Conservation (phyloP, 1,140 invertebrate species). For the Plodia interpunctella region DNA sequence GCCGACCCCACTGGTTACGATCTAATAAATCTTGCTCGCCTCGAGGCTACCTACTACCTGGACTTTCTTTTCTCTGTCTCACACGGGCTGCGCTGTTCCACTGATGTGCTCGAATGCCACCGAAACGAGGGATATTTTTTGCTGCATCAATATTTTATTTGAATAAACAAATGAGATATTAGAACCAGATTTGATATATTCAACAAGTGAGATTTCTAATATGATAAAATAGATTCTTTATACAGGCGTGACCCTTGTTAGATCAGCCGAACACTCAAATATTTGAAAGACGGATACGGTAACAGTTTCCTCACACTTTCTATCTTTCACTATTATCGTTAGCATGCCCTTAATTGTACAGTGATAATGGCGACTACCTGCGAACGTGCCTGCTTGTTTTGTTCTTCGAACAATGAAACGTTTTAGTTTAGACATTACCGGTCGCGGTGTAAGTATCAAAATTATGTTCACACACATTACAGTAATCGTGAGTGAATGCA, state of each 20-base stretch:
- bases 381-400: background rate
- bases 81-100: slow-evolving; percentile 37
- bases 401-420: slow-evolving; percentile 4
- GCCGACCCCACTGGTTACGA: slow-evolving; percentile 59
- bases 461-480: background rate
- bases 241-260: background rate
- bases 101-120: slow-evolving; percentile 27
- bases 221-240: background rate
- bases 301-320: background rate
- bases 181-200: background rate
- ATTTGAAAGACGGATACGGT: background rate
- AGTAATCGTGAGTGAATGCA: background rate
- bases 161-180: slow-evolving; percentile 1
- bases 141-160: slow-evolving; percentile 1
- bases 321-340: slow-evolving; percentile 4
- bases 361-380: slow-evolving; percentile 2
- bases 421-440: slow-evolving; percentile 1
- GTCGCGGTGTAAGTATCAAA: background rate
- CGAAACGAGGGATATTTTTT: slow-evolving; percentile 31
- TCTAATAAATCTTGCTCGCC: slow-evolving; percentile 62
- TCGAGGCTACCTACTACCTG: slow-evolving; percentile 51
- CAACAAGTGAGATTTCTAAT: background rate
- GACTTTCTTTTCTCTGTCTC: slow-evolving; percentile 67
- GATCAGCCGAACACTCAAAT: background rate
- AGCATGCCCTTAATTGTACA: slow-evolving; percentile 4